Conservation (phyloP, 2,113 vertebrate genomes). For the Poecilia latipinna region DNA sequence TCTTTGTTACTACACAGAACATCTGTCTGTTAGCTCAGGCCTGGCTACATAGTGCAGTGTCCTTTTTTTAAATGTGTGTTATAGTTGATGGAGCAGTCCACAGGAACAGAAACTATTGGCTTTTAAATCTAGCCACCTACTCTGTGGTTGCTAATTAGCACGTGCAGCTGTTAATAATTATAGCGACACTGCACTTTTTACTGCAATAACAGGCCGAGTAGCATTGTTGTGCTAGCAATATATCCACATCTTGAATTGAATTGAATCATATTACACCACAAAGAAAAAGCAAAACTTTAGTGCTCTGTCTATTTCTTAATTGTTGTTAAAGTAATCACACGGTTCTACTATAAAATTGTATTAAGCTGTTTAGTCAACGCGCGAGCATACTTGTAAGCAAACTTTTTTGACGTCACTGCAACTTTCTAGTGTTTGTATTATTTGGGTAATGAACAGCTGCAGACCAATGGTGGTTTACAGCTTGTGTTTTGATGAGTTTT, state of each 20-base stretch:
- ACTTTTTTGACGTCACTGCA: background rate
- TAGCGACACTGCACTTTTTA: constrained; percentile 5
- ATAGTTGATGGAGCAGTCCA: too few relatives aligned
- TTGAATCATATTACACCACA: background rate
- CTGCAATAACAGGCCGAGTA: constrained; percentile 36
- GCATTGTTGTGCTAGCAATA: constrained; percentile 39
- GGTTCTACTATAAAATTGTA: background rate
- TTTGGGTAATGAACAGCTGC: background rate
- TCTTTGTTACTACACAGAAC: constrained; percentile 15
- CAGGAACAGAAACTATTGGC: background rate
- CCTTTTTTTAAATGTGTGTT: background rate
- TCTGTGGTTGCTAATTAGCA: background rate
- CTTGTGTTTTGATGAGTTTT: background rate
- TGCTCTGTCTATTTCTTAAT: background rate
- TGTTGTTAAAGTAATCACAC: background rate
- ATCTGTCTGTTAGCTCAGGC: constrained; percentile 57
- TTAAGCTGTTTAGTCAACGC: constrained; percentile 2
- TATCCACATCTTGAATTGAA: background rate
- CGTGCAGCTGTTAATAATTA: background rate
- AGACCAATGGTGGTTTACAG: background rate
- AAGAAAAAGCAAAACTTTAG: background rate
- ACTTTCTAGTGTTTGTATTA: background rate
- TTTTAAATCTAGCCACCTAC: background rate
- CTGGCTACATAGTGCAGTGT: constrained; percentile 25
- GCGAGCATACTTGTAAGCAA: background rate